Conservation (phyloP, 2,797 vertebrate species). For the Hippopotamyrus pictus region DNA sequence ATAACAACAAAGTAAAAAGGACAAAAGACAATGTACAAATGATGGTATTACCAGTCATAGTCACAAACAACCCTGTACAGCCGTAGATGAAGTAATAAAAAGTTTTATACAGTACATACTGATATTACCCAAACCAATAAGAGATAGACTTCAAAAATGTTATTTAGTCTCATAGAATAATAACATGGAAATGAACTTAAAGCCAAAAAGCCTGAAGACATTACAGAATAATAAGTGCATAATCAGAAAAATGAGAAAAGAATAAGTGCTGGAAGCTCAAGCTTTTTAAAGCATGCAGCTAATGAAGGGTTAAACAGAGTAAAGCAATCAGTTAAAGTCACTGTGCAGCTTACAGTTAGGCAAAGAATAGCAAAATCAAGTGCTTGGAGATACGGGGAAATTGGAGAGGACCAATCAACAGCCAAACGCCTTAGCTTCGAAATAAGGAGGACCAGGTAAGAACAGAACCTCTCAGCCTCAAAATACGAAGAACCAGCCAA, state of each 20-base stretch:
- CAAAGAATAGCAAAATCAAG: slow-evolving; percentile 49
- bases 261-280: slow-evolving; percentile 59
- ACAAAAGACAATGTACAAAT: slow-evolving; percentile 65
- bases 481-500: not conserved
- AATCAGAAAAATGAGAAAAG: slow-evolving; percentile 53
- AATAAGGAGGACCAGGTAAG: not conserved
- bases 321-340: slow-evolving; percentile 40
- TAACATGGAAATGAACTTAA: slow-evolving; percentile 58
- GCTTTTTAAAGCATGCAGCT: slow-evolving; percentile 64
- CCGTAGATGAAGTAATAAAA: slow-evolving; percentile 89
- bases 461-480: not conserved
- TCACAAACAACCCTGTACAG: slow-evolving; percentile 99
- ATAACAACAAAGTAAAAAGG: slow-evolving; percentile 64
- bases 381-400: slow-evolving; percentile 53
- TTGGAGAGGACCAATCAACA: slow-evolving; percentile 35
- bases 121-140: slow-evolving; percentile 54
- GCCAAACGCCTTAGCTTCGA: not conserved
- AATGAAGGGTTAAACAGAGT: slow-evolving; percentile 83
- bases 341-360: slow-evolving; percentile 49
- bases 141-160: slow-evolving; percentile 47
- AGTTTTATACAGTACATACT: slow-evolving; percentile 99
- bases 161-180: slow-evolving; percentile 64
- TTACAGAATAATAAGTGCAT: slow-evolving; percentile 67
- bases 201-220: slow-evolving; percentile 59
- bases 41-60: slow-evolving; percentile 90